Percentiles rank a stretch among this genome's conserved stretches.
Conservation (phyloP, 2,113 vertebrate genomes). For the Cheilinus undulatus region DNA sequence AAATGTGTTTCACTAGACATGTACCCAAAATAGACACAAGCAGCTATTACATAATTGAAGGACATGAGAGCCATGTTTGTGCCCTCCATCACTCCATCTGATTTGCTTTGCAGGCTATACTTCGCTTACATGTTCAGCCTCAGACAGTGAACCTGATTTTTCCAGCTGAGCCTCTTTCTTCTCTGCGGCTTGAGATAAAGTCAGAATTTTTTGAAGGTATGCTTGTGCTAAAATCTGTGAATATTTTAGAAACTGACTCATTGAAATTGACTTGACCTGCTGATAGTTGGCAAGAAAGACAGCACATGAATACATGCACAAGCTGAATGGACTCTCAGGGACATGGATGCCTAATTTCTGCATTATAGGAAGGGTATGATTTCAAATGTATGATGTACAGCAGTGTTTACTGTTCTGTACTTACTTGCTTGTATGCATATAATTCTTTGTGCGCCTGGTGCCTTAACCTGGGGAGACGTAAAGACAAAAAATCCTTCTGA, state of each 20-base stretch:
- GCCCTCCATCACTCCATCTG: background rate
- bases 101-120: background rate
- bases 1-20: slow-evolving; percentile 1
- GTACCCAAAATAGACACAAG: background rate
- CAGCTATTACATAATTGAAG: slow-evolving; percentile 24
- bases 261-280: too few species aligned
- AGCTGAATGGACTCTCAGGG: background rate
- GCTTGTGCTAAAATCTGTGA: slow-evolving; percentile 1
- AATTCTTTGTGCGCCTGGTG: slow-evolving; percentile 99
- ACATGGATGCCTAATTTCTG: background rate
- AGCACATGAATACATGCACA: background rate
- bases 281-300: background rate
- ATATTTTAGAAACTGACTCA: slow-evolving; percentile 3
- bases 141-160: slow-evolving; percentile 6
- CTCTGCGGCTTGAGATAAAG: background rate
- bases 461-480: slow-evolving; percentile 88
- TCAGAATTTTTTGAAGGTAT: background rate
- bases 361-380: background rate
- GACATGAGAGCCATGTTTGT: background rate
- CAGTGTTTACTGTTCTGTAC: slow-evolving; percentile 20
- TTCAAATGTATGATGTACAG: background rate
- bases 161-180: background rate
- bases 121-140: background rate
- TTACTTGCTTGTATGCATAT: slow-evolving; percentile 99
- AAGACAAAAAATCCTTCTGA: slow-evolving; percentile 63